A percentile compares a stretch with the other conserved stretches of the same genome.
phyloP scores from a whole-genome alignment of 2,888 invertebrate genomes.

The Tachina grossa region DNA sequence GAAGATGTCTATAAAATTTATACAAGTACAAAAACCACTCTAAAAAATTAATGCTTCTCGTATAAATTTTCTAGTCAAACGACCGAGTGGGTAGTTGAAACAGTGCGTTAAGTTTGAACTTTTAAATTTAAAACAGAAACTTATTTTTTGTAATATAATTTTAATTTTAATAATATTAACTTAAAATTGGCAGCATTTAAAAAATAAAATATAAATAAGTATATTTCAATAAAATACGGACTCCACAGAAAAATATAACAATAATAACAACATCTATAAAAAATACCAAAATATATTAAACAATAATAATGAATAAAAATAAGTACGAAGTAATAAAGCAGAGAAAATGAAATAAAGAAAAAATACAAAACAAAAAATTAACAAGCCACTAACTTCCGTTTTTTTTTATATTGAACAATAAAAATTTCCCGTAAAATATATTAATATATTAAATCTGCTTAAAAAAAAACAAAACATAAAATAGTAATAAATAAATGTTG shows the following conservation, averaged over 20 bases:
- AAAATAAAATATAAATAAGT: background rate
- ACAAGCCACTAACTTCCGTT: slow-evolving; percentile 56
- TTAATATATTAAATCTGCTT: slow-evolving; percentile 47
- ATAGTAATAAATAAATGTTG: slow-evolving; percentile 56
- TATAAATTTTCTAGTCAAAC: too few species aligned
- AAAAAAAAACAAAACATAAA: slow-evolving; percentile 14
- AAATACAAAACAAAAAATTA: slow-evolving; percentile 36
- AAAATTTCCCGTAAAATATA: slow-evolving; percentile 21
- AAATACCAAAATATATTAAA: slow-evolving; percentile 26
- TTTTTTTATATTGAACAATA: slow-evolving; percentile 52
- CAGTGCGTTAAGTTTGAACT: background rate
- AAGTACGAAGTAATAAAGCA: background rate
- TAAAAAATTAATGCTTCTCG: too few species aligned
- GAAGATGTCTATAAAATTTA: too few species aligned
- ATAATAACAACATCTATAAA: slow-evolving; percentile 9
- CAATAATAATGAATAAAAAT: slow-evolving; percentile 3
- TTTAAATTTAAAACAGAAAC: slow-evolving; percentile 40
- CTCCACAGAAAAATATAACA: background rate
- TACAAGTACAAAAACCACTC: too few species aligned
- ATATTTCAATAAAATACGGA: slow-evolving; percentile 18
- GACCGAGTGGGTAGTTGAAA: too few species aligned
- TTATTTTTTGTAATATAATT: slow-evolving; percentile 3
- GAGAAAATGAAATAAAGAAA: background rate
- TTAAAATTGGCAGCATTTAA: background rate
- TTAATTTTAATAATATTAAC: slow-evolving; percentile 48